Evolutionary conservation across 2,888 invertebrate genomes (phyloP), one percentile per base, ranked within the genome.

Genomic region (Pecten maximus): DNA sequence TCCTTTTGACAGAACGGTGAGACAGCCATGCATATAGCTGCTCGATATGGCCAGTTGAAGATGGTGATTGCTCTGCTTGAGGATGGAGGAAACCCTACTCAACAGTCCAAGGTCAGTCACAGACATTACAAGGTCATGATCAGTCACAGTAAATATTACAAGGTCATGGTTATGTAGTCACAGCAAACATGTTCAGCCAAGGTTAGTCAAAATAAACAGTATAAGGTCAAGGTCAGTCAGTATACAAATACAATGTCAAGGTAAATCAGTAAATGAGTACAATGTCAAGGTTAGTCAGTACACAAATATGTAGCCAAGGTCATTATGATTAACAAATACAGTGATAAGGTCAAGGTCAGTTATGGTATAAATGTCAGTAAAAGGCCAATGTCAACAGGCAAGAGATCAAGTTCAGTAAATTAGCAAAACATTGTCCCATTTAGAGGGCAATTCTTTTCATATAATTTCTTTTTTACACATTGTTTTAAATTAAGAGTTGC

Each of bases 11-110:
- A 97, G 97, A 97, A 99, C 97, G 99, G 99, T 1, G 98, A 99
- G 97, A 99, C 99, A 0, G 99, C 99, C 0, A 98, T 99, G 6
- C 99, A 99, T 96, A 99, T 99, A 35, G 99, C 99, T 0, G 98
- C 99, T 0, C 98, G 98, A 94, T 98, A 98, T 95, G 99, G 99
- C 0, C 99, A 99, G 97, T 97, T 99, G 89, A 98, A 98, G 90
- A 98, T 99, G 12, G 97, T 99, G 89, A 97, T 98, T 94, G 97
- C 99, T 10, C 97, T 99, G 19, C 97, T 99, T 44, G 98, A 99
- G 96, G 99, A 99, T 96, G 98, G 98, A 0, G 99, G 99, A 0
- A 99, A 99, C 97, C 99, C 99, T 0, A 97, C 95, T 93, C 98
- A 97, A 95, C 98, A 98, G 96, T 98, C 99, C 87, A 98, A 99